Evolutionary conservation across 1,140 invertebrate genomes (phyloP).

Genomic region (Cotesia typhae): DNA sequence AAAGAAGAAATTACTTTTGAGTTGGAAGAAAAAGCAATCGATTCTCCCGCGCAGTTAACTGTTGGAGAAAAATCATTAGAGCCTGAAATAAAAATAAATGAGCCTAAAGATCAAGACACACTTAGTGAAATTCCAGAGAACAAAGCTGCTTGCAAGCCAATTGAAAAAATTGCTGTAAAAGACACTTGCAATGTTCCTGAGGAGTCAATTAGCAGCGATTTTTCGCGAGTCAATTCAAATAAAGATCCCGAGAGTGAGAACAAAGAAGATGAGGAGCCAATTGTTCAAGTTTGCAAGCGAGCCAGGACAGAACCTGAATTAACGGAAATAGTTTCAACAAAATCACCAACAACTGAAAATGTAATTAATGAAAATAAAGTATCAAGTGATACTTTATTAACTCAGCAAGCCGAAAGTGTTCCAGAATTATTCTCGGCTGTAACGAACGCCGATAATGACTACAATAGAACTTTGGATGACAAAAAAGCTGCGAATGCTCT

Average conservation of each 20-base stretch:
- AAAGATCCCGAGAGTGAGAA: neutral
- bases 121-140: too few species aligned
- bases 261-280: slow-evolving; percentile 8
- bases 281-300: slow-evolving; percentile 27
- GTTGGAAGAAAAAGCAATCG: too few species aligned
- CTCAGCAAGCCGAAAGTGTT: neutral
- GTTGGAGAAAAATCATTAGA: too few species aligned
- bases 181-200: too few species aligned
- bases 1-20: too few species aligned
- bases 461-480: neutral
- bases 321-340: slow-evolving; percentile 16
- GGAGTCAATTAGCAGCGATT: too few species aligned
- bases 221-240: neutral
- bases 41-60: too few species aligned
- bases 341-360: neutral
- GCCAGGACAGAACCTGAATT: slow-evolving; percentile 15
- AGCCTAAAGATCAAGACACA: too few species aligned
- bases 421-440: neutral
- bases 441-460: neutral
- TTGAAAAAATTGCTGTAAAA: too few species aligned
- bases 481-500: neutral
- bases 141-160: too few species aligned
- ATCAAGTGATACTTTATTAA: neutral
- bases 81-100: too few species aligned
- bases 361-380: slow-evolving; percentile 11